Evolutionary conservation across 2,888 invertebrate species (phyloP).

Genomic region (Gymnoscelis rufifasciata): DNA sequence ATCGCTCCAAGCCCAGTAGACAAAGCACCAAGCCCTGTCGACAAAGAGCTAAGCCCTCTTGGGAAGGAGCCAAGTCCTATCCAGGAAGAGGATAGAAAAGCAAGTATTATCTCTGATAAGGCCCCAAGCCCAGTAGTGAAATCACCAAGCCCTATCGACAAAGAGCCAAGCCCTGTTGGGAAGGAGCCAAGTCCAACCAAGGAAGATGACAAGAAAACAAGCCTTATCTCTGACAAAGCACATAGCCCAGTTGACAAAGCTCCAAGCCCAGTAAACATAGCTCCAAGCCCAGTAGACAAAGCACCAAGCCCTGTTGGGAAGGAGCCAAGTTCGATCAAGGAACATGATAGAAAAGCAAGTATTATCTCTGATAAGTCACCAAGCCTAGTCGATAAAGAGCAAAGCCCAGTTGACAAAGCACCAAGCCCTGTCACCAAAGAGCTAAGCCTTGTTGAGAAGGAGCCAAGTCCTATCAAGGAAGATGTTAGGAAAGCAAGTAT

Average conservation of each 20-base stretch:
- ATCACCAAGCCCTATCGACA: too few species aligned
- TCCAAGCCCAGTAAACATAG: not conserved
- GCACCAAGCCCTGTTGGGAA: constrained; percentile 5
- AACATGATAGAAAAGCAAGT: constrained; percentile 11
- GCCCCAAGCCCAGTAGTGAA: constrained; percentile 2
- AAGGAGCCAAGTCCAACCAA: too few species aligned
- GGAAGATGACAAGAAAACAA: too few species aligned
- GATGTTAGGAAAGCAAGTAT: constrained; percentile 11
- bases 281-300: not conserved
- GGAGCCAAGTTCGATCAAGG: too few species aligned
- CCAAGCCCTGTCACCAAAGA: not conserved
- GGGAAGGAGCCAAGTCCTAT: not conserved
- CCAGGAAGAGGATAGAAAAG: not conserved
- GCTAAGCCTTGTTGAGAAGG: not conserved
- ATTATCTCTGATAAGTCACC: constrained; percentile 12
- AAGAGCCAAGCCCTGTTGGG: too few species aligned
- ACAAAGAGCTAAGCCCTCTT: not conserved
- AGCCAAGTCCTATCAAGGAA: constrained; percentile 1
- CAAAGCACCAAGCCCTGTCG: too few species aligned
- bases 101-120: constrained; percentile 7
- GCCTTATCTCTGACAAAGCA: too few species aligned
- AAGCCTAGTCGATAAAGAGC: too few species aligned
- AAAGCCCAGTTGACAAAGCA: constrained; percentile 2
- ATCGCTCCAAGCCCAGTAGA: too few species aligned
- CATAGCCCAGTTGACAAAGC: too few species aligned